Base-by-base conservation (phyloP, 2,888 invertebrate species). In the Drosophila aldrichi region DNA sequence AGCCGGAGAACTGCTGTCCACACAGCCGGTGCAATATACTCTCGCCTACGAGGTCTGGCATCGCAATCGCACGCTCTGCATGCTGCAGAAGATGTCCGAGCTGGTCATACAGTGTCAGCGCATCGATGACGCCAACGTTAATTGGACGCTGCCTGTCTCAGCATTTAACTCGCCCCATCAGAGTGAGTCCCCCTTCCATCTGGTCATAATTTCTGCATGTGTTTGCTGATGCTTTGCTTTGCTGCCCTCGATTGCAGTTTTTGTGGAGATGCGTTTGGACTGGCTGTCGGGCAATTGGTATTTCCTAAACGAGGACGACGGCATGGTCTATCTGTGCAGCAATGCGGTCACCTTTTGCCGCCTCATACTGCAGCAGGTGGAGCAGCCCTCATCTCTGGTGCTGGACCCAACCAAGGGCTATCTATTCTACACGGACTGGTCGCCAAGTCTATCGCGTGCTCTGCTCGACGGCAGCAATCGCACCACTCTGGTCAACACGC, bases 251-350 rank as follows among this genome's bases (percentile, higher is more conserved):
- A 65, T 82, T 91, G 72, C 92, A 96, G 96, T 95, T 77, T 95
- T 97, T 75, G 95, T 95, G 77, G 96, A 96, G 91, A 94, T 97
- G 87, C 95, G 96, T 8, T 92, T 96, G 77, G 98, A 98, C 93
- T 98, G 98, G 98, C 93, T 97, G 65, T 95, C 96, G 18, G 95
- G 95, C 83, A 97, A 97, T 94, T 97, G 97, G 97, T 98, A 97
- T 93, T 95, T 97, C 91, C 93, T 96, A 84, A 97, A 96, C 93
- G 95, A 94, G 85, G 94, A 93, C 61, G 94, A 95, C 75, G 95
- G 95, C 90, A 94, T 95, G 92, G 94, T 97, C 79, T 96, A 96
- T 93, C 94, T 96, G 81, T 97, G 97, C 93, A 94, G 94, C 70
- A 93, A 93, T 57, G 90, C 94, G 61, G 94, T 96, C 91, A 91